Evolutionary conservation across 2,888 invertebrate species (phyloP), one percentile per base, ranked within the genome.

Genomic region (Trimorus sp.): DNA sequence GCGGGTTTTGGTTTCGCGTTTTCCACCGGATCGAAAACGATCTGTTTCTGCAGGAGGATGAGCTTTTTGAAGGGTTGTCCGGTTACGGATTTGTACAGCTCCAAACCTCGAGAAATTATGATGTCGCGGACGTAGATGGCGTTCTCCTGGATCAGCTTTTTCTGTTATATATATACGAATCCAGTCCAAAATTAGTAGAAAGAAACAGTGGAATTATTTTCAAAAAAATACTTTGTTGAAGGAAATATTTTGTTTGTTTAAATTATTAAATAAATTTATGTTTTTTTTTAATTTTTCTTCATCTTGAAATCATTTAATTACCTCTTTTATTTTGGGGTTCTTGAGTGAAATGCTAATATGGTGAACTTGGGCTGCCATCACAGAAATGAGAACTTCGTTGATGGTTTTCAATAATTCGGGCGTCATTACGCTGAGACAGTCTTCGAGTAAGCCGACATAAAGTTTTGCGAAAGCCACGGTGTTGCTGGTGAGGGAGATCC

Each of bases 391-490:
- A 65, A 95, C 95, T 79, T 95, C 95, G 85, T 96, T 96, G 60
- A 97, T 94, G 0, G 95, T 94, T 84, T 94, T 93, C 91, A 96
- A 94, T 89, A 96, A 93, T 90, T 97, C 97, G 36, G 95, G 94
- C 0, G 95, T 96, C 82, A 95, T 94, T 80, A 97, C 93, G 87
- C 95, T 94, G 84, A 97, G 91, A 84, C 97, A 95, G 88, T 97
- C 95, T 85, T 96, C 95, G 83, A 96, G 93, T 79, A 97, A 93
- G 36, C 94, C 94, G 54, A 96, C 92, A 87, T 95, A 96, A 5
- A 96, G 93, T 91, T 96, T 96, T 7, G 95, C 94, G 92, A 97
- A 97, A 88, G 95, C 94, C 83, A 97, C 93, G 6, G 96, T 96
- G 92, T 96, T 97, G 88, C 94, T 94, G 0, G 97, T 97, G 86